phyloP scores from a whole-genome alignment of 2,113 vertebrate genomes.

The Todiramphus saurophagus region DNA sequence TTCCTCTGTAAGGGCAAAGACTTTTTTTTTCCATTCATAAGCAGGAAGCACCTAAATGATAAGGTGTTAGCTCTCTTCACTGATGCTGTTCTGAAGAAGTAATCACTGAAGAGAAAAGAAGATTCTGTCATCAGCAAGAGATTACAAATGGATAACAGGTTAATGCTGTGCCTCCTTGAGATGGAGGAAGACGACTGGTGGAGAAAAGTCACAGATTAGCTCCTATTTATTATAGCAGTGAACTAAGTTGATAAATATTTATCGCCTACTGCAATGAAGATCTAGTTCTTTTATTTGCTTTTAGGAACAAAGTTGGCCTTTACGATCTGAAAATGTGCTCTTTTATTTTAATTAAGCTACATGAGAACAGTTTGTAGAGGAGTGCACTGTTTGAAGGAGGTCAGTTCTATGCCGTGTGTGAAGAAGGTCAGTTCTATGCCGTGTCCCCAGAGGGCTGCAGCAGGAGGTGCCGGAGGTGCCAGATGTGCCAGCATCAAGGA shows the following conservation, averaged over 20 bases:
- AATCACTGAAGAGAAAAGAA: background rate
- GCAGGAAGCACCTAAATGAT: background rate
- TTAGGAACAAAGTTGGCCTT: background rate
- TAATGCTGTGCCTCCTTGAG: background rate
- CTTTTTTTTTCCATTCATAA: background rate
- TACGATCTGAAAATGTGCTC: background rate
- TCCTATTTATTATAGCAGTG: background rate
- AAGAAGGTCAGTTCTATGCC: background rate
- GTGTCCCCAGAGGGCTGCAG: background rate
- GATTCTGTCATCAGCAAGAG: background rate
- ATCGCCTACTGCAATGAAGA: background rate
- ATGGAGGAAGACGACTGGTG: background rate
- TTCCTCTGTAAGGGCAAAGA: background rate
- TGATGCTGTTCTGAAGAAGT: background rate
- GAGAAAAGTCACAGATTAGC: background rate
- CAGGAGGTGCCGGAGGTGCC: background rate
- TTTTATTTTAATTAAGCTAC: background rate
- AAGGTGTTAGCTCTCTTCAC: background rate
- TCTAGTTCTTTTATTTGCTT: background rate
- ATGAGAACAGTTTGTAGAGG: background rate
- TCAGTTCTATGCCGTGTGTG: background rate
- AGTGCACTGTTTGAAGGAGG: background rate
- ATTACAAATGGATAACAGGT: background rate
- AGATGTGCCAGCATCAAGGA: background rate
- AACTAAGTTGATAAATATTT: background rate